Evolutionary conservation across 2,113 vertebrate species (phyloP).

Genomic region (Elgaria multicarinata): DNA sequence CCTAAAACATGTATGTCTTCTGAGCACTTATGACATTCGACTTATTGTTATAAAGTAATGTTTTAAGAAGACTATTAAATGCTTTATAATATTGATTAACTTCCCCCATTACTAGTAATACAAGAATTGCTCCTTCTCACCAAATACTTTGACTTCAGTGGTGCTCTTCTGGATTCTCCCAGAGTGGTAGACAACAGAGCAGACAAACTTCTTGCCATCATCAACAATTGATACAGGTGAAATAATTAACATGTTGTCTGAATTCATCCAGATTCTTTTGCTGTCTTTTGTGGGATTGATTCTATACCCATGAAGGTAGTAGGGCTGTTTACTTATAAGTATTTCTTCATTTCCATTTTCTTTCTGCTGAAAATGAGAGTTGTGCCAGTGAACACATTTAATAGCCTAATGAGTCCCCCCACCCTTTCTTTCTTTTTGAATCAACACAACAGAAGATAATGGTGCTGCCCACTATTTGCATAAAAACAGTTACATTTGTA

Average conservation of each 20-base stretch:
- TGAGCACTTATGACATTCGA: not conserved
- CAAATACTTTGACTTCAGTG: constrained; percentile 67
- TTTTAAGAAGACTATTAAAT: not conserved
- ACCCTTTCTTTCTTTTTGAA: not conserved
- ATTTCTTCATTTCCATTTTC: constrained; percentile 56
- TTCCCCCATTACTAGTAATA: not conserved
- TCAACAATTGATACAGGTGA: constrained; percentile 55
- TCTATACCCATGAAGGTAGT: constrained; percentile 28
- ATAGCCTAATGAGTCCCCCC: not conserved
- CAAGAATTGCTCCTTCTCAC: constrained; percentile 51
- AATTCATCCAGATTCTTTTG: constrained; percentile 50
- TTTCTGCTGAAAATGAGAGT: constrained; percentile 53
- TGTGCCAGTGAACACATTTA: not conserved
- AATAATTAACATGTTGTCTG: constrained; percentile 36
- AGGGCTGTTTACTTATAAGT: constrained; percentile 48
- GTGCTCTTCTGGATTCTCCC: constrained; percentile 59
- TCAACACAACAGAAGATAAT: constrained; percentile 9
- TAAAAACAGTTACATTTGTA: not conserved
- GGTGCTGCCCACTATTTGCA: not conserved
- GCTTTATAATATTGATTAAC: not conserved
- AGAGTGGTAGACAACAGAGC: not conserved
- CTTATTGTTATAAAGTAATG: not conserved
- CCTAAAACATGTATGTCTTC: not conserved
- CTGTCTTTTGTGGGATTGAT: fast-evolving
- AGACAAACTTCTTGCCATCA: constrained; percentile 65